phyloP scores from a whole-genome alignment of 2,113 vertebrate genomes.

The Tragulus kanchil region DNA sequence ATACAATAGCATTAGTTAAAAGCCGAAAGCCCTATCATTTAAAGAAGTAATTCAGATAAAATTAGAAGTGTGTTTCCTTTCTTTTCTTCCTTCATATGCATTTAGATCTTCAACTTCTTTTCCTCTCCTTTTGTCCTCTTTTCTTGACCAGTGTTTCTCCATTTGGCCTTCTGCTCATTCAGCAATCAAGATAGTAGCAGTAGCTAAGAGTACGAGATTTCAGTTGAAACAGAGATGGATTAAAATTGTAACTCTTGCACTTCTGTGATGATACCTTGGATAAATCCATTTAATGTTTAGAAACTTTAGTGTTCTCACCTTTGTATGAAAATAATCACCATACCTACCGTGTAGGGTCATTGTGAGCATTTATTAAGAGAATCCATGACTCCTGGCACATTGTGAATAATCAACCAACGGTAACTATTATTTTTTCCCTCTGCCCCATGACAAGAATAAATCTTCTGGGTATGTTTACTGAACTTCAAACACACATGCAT shows the following conservation, averaged over 20 bases:
- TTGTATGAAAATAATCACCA: not conserved
- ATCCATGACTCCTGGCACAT: not conserved
- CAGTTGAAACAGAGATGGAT: not conserved
- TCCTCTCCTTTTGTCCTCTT: not conserved
- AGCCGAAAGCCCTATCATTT: too few species aligned
- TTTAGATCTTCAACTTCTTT: not conserved
- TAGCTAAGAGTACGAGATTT: not conserved
- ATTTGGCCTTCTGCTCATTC: not conserved
- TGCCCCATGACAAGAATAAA: not conserved
- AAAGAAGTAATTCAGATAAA: too few species aligned
- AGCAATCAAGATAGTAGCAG: not conserved
- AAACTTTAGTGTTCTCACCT: not conserved
- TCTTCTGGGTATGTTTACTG: not conserved
- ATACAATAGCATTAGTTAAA: not conserved
- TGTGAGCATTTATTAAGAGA: not conserved
- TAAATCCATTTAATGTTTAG: not conserved
- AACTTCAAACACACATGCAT: not conserved
- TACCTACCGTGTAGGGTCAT: not conserved
- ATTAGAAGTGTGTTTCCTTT: too few species aligned
- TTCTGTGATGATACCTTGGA: not conserved
- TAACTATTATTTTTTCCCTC: not conserved
- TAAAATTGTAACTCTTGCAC: not conserved
- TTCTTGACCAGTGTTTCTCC: not conserved
- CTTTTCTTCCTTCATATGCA: not conserved
- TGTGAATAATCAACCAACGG: not conserved